Conservation (phyloP, 2,888 invertebrate genomes). For the Stegana nigrithorax region DNA sequence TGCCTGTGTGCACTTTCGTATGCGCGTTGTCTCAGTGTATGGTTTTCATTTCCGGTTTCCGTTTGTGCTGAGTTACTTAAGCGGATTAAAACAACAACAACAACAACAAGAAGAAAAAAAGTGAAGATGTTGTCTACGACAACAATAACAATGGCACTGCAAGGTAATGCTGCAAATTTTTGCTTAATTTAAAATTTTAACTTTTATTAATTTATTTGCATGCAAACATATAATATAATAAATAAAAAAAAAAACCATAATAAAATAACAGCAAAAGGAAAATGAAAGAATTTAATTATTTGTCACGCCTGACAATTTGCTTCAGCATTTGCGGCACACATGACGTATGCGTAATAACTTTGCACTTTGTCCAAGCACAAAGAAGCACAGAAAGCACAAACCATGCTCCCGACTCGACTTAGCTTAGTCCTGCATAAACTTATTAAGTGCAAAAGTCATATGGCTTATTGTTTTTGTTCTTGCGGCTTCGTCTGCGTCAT, state of each 20-base stretch:
- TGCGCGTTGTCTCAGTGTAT: conserved; percentile 47
- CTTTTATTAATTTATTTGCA: no score
- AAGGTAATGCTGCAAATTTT: no score
- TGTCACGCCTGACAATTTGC: no score
- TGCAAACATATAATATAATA: no score
- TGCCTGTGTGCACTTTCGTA: conserved; percentile 10
- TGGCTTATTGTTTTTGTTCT: background rate
- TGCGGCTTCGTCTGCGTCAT: background rate
- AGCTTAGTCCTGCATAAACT: background rate
- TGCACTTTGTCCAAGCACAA: background rate
- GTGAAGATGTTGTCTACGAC: no score
- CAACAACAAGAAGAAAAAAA: conserved; percentile 23
- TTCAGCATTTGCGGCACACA: background rate
- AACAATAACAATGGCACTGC: no score
- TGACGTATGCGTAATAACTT: background rate
- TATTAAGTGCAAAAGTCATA: background rate
- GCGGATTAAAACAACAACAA: conserved; percentile 51
- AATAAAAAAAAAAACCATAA: no score
- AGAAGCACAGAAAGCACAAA: background rate
- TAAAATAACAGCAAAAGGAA: no score
- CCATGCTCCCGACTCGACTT: background rate
- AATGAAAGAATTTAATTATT: no score
- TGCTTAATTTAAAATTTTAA: no score
- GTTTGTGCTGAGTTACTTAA: conserved; percentile 55
- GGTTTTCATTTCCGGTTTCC: conserved; percentile 61